Evolutionary conservation across 2,113 vertebrate species (phyloP).

Genomic region (Oostethus manadensis): DNA sequence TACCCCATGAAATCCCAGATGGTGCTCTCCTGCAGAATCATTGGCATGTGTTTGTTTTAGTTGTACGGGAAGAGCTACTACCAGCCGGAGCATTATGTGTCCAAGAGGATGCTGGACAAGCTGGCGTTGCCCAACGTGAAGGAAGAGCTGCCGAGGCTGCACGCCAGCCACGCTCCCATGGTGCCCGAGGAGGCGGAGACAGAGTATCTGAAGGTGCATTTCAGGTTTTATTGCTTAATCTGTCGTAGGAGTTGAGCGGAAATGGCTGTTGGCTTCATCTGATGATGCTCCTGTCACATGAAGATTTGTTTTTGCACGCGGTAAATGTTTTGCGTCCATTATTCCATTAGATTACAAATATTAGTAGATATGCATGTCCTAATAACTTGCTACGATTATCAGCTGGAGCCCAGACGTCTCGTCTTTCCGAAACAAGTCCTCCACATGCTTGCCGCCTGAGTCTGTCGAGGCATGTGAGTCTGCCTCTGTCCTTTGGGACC

Average conservation of each 20-base stretch:
- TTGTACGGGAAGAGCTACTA: constrained; percentile 81
- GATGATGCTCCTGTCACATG: too few relatives aligned
- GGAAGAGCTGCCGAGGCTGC: constrained; percentile 77
- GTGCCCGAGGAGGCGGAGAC: constrained; percentile 81
- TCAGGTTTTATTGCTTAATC: not conserved
- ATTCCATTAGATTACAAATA: too few relatives aligned
- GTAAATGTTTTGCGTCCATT: not conserved
- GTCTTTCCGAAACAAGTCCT: too few relatives aligned
- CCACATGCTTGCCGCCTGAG: not conserved
- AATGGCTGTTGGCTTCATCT: not conserved
- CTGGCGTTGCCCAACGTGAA: constrained; percentile 75
- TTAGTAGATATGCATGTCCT: too few relatives aligned
- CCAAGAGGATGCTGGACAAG: constrained; percentile 79
- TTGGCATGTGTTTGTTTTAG: constrained; percentile 53
- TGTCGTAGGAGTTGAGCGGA: too few relatives aligned
- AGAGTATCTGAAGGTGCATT: constrained; percentile 78
- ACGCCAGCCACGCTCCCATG: constrained; percentile 74
- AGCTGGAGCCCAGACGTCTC: too few relatives aligned
- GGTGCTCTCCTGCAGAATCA: constrained; percentile 2
- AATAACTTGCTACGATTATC: too few relatives aligned
- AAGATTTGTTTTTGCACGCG: not conserved
- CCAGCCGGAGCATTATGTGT: constrained; percentile 83
- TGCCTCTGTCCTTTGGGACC: too few relatives aligned
- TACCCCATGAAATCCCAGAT: constrained; percentile 33
- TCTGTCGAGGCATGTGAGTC: too few relatives aligned